Conservation (phyloP, 2,888 invertebrate species). For the Pachycephus smyrnensis region DNA sequence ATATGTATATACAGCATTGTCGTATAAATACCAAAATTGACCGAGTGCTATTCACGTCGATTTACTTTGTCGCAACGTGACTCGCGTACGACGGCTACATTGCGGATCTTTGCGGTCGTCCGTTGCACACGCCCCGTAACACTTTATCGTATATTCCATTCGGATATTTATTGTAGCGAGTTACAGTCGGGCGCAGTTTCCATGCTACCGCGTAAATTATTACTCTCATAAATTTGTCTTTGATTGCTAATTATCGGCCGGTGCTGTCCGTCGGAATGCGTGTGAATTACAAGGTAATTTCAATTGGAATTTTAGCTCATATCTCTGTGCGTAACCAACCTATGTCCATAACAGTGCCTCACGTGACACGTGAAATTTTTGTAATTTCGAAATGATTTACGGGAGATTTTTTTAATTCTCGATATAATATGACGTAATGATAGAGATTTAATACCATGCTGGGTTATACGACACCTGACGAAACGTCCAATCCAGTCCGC, state of each 20-base stretch:
- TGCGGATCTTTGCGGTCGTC: slow-evolving; percentile 18
- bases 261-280: slow-evolving; percentile 43
- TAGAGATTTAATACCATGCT: background rate
- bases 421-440: background rate
- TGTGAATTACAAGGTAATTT: slow-evolving; percentile 47
- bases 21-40: background rate
- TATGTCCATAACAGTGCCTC: background rate
- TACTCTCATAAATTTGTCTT: slow-evolving; percentile 49
- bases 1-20: background rate
- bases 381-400: background rate
- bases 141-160: slow-evolving; percentile 34
- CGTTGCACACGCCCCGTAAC: slow-evolving; percentile 3
- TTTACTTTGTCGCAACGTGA: background rate
- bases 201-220: slow-evolving; percentile 39
- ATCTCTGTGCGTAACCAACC: background rate
- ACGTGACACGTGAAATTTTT: background rate
- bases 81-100: background rate
- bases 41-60: background rate
- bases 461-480: background rate
- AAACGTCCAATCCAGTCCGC: background rate
- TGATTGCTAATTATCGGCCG: slow-evolving; percentile 49
- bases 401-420: background rate
- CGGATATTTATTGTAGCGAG: slow-evolving; percentile 30
- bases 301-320: slow-evolving; percentile 28
- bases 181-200: slow-evolving; percentile 42